phyloP scores from a whole-genome alignment of 2,888 invertebrate species.

The Xestia xanthographa region DNA sequence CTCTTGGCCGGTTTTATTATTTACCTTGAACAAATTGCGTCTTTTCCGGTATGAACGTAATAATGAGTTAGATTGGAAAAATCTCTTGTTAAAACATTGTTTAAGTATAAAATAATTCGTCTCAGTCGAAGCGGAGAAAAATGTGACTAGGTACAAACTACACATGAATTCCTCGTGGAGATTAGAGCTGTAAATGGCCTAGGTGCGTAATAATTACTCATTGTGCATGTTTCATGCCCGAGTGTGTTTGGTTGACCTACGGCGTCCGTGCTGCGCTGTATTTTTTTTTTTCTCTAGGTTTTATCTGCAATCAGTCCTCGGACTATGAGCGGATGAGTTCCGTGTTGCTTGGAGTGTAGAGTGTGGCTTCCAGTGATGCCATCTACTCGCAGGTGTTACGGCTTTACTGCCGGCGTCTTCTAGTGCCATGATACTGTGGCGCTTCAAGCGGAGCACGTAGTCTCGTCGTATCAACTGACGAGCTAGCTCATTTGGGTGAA shows the following conservation, averaged over 20 bases:
- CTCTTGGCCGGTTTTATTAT: no score
- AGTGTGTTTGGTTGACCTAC: constrained; percentile 55
- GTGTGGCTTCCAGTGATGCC: no score
- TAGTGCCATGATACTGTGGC: no score
- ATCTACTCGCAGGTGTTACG: no score
- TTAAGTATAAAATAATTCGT: constrained; percentile 34
- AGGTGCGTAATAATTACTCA: constrained; percentile 48
- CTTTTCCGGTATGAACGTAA: constrained; percentile 42
- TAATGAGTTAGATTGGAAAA: constrained; percentile 44
- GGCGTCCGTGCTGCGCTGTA: constrained; percentile 48
- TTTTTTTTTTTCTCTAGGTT: no score
- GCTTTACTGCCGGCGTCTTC: no score
- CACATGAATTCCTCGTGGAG: constrained; percentile 31
- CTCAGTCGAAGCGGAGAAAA: constrained; percentile 25
- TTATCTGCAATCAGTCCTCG: no score
- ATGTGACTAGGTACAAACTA: background rate
- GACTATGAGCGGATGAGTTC: no score
- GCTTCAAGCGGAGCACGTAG: no score
- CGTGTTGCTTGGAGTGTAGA: no score
- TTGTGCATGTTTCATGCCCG: constrained; percentile 52
- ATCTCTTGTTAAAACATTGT: constrained; percentile 13
- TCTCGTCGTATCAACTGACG: no score
- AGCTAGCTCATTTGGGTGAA: no score
- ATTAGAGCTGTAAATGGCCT: constrained; percentile 21
- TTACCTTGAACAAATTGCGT: constrained; percentile 51